Evolutionary conservation across 2,888 invertebrate genomes (phyloP).

Genomic region (Polydrusus tereticollis): DNA sequence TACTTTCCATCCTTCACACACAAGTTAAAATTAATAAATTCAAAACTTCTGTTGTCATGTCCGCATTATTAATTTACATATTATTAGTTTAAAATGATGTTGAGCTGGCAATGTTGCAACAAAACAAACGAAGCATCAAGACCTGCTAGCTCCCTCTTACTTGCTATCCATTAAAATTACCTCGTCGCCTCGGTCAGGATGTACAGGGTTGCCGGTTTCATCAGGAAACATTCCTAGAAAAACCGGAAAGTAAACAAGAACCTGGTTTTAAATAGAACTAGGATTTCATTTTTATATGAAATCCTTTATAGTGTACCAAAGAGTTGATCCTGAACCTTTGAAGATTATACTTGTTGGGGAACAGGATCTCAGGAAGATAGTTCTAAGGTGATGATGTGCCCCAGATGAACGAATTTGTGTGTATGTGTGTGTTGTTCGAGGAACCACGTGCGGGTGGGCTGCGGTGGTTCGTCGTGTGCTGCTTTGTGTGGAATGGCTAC

Average conservation of each 20-base stretch:
- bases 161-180: slow-evolving; percentile 48
- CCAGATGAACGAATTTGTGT: too few relatives aligned
- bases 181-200: slow-evolving; percentile 31
- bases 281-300: too few relatives aligned
- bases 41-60: background rate
- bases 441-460: too few relatives aligned
- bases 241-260: background rate
- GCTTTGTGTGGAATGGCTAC: too few relatives aligned
- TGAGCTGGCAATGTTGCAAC: slow-evolving; percentile 31
- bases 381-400: too few relatives aligned
- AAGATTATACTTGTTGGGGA: too few relatives aligned
- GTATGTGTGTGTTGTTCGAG: too few relatives aligned
- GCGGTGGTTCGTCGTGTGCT: too few relatives aligned
- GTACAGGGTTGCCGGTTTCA: slow-evolving; percentile 23
- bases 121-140: slow-evolving; percentile 37
- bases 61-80: background rate
- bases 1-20: too few relatives aligned
- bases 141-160: slow-evolving; percentile 40
- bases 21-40: background rate
- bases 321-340: too few relatives aligned
- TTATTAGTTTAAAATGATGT: background rate
- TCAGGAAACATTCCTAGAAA: background rate
- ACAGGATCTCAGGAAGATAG: too few relatives aligned
- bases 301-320: too few relatives aligned
- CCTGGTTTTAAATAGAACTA: background rate